Conservation (phyloP, 2,888 invertebrate species). For the Nemurella pictetii region DNA sequence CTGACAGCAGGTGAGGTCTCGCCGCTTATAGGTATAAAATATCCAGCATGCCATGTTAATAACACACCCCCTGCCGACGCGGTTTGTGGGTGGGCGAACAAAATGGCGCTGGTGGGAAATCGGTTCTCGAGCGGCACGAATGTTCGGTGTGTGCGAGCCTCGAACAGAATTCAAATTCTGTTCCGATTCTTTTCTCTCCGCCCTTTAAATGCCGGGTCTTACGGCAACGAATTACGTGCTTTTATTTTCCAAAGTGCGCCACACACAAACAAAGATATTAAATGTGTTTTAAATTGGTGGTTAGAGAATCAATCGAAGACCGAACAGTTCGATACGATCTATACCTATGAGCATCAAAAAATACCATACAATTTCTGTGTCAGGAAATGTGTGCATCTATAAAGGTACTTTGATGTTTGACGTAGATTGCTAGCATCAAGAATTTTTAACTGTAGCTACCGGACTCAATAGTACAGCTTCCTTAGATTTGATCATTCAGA, state of each 20-base stretch:
- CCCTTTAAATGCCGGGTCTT: background rate
- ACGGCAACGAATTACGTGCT: background rate
- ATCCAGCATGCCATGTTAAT: background rate
- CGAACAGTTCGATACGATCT: background rate
- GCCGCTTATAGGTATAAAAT: background rate
- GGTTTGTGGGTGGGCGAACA: constrained; percentile 13
- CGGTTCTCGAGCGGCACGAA: background rate
- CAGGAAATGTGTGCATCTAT: too few species aligned
- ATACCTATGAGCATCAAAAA: too few species aligned
- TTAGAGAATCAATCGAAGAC: background rate
- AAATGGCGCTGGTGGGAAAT: constrained; percentile 17
- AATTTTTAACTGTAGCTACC: too few species aligned
- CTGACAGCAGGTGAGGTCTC: constrained; percentile 10
- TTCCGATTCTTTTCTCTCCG: background rate
- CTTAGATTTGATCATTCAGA: background rate
- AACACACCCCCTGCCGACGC: background rate
- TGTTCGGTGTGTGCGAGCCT: background rate
- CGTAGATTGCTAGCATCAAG: too few species aligned
- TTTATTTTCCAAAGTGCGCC: background rate
- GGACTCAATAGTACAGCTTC: background rate
- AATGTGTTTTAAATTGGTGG: background rate
- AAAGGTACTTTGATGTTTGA: too few species aligned
- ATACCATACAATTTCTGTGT: too few species aligned
- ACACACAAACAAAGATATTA: background rate
- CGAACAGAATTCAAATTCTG: background rate